Base-by-base conservation (phyloP, 30 jellyfish, hydroid and myxozoan species). In the Hydractinia symbiolongicarpus region DNA sequence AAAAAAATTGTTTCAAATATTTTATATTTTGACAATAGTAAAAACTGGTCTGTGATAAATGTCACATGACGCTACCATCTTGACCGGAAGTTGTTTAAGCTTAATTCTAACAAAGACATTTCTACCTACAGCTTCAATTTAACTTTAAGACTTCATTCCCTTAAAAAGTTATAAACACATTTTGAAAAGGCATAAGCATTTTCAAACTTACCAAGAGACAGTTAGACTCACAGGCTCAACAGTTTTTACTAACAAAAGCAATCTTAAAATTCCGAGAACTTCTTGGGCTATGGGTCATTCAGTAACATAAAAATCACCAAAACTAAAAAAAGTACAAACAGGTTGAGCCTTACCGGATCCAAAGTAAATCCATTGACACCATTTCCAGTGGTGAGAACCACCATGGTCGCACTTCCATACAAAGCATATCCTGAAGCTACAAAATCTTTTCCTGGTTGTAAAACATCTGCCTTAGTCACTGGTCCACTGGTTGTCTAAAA, bases 381-480 rank as follows among this genome's bases (percentile, higher is more conserved):
- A 85, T 89, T 87, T 62, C 97, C 97, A 69, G 97, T 94, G 50
- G 97, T 82, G 15, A 94, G 81, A 4, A 94, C 99, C 20, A 94
- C 86, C 97, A 94, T 89, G 54, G 95, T 79, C 5, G 99, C 99
- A 94, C 99, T 94, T 4, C 99, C 99, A 85, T 88, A 94, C 54
- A 94, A 88, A 7, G 97, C 99, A 89, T 94, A 94, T 5, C 99
- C 99, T 17, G 99, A 96, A 53, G 96, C 96, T 11, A 94, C 95
- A 19, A 85, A 79, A 54, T 88, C 56, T 4, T 88, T 72, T 8
- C 99, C 99, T 4, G 99, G 93, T 56, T 88, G 96, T 55, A 93
- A 68, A 13, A 93, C 94, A 88, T 88, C 95, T 80, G 70, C 70
- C 15, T 78, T 76, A 5, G 95, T 78, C 16, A 89, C 85, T 4